Conservation (phyloP, 2,113 vertebrate species). For the Panthera tigris region DNA sequence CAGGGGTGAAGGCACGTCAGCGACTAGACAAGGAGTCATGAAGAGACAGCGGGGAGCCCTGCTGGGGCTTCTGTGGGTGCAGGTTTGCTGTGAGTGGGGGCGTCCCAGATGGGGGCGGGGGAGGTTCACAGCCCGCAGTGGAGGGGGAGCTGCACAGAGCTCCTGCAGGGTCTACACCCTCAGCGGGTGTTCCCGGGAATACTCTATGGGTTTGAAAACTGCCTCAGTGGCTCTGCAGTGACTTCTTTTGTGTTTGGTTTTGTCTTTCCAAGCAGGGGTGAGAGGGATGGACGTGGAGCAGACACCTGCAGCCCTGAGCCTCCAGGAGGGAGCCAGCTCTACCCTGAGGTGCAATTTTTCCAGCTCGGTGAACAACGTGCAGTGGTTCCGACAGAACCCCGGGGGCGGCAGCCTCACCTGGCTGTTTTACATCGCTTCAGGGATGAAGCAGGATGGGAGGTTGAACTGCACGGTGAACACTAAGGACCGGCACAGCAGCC, state of each 20-base stretch:
- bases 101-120: no score
- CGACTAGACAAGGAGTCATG: neutral
- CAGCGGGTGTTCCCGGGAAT: neutral
- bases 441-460: neutral
- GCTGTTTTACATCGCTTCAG: neutral
- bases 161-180: no score
- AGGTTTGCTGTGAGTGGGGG: neutral
- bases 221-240: no score
- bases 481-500: neutral
- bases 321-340: neutral
- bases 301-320: no score
- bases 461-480: neutral
- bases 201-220: neutral
- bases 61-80: neutral
- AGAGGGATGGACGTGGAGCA: no score
- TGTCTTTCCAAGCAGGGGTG: no score
- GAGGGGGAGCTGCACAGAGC: no score
- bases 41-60: neutral
- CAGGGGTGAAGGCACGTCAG: accelerated
- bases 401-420: neutral
- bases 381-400: slow-evolving; percentile 29
- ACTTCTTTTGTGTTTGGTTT: no score
- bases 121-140: no score
- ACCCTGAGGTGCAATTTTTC: slow-evolving; percentile 6
- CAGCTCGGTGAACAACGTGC: accelerated